A percentile compares a stretch with the other conserved stretches of the same genome.
Conservation (phyloP, 2,113 vertebrate genomes). For the Todiramphus chloris region DNA sequence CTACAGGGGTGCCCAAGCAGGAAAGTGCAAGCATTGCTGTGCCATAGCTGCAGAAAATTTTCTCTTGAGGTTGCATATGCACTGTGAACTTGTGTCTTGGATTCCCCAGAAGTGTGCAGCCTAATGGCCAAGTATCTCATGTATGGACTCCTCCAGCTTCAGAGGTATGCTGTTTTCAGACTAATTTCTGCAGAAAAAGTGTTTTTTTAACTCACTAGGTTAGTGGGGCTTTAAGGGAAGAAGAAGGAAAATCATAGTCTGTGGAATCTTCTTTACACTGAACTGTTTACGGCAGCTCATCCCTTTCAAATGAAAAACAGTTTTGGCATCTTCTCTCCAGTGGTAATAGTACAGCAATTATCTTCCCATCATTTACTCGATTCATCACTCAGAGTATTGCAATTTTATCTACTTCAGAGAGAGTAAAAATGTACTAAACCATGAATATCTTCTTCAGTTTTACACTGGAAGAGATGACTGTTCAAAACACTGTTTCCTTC, state of each 20-base stretch:
- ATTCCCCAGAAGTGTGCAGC: neutral
- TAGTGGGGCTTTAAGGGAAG: neutral
- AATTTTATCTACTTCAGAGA: conserved; percentile 14
- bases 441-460: conserved; percentile 8
- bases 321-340: neutral
- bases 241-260: neutral
- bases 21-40: neutral
- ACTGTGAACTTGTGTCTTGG: neutral
- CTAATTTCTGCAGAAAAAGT: neutral
- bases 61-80: neutral
- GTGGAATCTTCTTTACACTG: neutral
- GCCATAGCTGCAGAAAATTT: neutral
- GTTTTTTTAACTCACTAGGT: neutral
- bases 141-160: neutral
- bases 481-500: neutral
- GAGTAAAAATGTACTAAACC: neutral
- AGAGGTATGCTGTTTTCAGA: neutral
- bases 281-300: neutral
- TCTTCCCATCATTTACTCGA: neutral
- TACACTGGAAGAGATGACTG: neutral
- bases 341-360: neutral
- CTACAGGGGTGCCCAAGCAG: neutral
- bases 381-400: neutral
- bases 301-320: neutral
- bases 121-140: neutral